Conservation (phyloP, 2,888 invertebrate species). For the Dolichopus griseipennis region DNA sequence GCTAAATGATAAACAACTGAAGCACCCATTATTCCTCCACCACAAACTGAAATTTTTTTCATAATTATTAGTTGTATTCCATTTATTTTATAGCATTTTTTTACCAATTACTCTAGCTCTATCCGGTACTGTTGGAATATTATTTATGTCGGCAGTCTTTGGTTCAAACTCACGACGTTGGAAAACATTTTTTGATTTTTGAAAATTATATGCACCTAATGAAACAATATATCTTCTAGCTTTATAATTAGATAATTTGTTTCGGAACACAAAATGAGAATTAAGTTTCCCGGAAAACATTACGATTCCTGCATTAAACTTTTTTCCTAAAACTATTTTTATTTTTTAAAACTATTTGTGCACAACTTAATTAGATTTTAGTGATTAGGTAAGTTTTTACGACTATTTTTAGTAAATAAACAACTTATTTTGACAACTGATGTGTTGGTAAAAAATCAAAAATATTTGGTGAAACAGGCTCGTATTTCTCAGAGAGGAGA, state of each 20-base stretch:
- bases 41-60: constrained; percentile 58
- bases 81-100: not conserved
- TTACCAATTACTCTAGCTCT: constrained; percentile 30
- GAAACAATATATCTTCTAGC: not conserved
- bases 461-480: too few species aligned
- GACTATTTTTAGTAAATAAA: too few species aligned
- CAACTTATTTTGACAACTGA: too few species aligned
- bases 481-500: too few species aligned
- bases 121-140: constrained; percentile 24
- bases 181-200: not conserved
- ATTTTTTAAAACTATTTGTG: too few species aligned
- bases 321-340: too few species aligned
- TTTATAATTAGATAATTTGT: too few species aligned
- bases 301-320: not conserved
- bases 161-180: constrained; percentile 5
- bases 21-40: constrained; percentile 81
- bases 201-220: not conserved
- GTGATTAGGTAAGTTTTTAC: too few species aligned
- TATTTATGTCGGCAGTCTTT: not conserved
- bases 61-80: not conserved
- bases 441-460: too few species aligned
- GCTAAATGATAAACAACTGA: constrained; percentile 87
- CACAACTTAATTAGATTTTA: too few species aligned
- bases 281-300: not conserved
- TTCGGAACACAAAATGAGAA: too few species aligned